A percentile compares a stretch with the other conserved stretches of the same genome.
Evolutionary conservation across 2,113 vertebrate species (phyloP).

Genomic region (Muntiacus reevesi): DNA sequence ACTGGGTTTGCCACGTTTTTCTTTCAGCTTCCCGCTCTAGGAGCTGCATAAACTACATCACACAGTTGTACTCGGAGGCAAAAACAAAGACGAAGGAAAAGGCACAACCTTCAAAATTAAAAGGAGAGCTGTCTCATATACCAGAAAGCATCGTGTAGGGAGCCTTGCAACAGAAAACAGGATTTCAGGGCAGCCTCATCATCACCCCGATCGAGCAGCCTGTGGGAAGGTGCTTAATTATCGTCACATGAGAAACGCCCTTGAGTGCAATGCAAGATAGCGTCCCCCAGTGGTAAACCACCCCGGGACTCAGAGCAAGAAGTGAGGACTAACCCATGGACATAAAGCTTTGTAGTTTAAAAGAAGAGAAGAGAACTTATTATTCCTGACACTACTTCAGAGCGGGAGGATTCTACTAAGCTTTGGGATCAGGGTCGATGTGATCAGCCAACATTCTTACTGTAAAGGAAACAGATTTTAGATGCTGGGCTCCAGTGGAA

Average conservation of each 20-base stretch:
- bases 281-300: neutral
- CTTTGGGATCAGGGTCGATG: neutral
- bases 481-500: neutral
- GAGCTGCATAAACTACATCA: slow-evolving; percentile 79
- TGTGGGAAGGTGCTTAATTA: neutral
- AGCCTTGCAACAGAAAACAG: neutral
- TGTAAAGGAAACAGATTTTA: slow-evolving; percentile 1
- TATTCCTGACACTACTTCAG: slow-evolving; percentile 40
- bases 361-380: neutral
- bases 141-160: slow-evolving; percentile 72
- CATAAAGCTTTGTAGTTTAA: neutral
- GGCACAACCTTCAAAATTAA: neutral
- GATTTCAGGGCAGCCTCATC: neutral
- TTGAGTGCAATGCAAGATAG: neutral
- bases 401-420: neutral
- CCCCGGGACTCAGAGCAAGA: neutral
- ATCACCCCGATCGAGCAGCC: neutral
- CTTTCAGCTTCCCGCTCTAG: slow-evolving; percentile 79
- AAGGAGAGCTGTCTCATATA: neutral
- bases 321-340: neutral
- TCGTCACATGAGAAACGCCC: neutral
- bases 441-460: neutral
- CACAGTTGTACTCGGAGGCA: slow-evolving; percentile 59
- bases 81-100: slow-evolving; percentile 32
- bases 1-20: neutral